Percentiles rank a stretch among this genome's conserved stretches.
Conservation (phyloP, 2,113 vertebrate species). For the Orycteropus afer region DNA sequence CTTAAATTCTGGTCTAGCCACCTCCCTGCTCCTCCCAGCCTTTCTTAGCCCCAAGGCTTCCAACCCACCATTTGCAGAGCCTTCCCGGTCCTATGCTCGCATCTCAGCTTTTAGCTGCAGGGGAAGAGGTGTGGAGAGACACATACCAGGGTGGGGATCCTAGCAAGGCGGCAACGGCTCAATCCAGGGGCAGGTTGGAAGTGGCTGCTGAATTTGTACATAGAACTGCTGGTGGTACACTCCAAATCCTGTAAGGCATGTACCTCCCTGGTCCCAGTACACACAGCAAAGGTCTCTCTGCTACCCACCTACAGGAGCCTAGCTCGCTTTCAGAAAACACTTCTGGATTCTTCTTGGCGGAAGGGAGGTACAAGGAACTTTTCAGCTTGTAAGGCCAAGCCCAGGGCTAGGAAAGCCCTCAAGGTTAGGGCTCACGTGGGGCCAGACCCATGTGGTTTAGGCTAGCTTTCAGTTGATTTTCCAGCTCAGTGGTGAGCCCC, state of each 20-base stretch:
- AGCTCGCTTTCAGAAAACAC: background rate
- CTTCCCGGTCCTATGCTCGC: background rate
- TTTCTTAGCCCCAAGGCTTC: background rate
- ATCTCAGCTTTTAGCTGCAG: slow-evolving; percentile 44
- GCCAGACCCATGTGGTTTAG: background rate
- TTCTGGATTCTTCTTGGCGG: background rate
- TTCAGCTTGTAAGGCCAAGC: background rate
- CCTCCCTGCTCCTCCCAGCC: background rate
- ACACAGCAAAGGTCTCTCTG: background rate
- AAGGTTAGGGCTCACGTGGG: background rate
- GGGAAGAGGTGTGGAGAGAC: background rate
- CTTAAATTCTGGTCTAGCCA: background rate
- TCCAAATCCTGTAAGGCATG: background rate
- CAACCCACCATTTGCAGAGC: background rate
- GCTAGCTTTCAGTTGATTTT: background rate
- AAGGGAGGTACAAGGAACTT: background rate
- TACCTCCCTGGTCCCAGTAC: background rate
- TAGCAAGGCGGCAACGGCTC: background rate
- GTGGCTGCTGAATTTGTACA: background rate
- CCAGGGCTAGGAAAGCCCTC: background rate
- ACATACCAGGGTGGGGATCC: slow-evolving; percentile 38
- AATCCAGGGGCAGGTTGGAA: background rate
- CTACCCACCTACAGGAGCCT: background rate
- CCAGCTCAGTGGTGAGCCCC: background rate
- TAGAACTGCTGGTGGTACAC: background rate